Percentiles rank a stretch among this genome's conserved stretches.
phyloP scores from a whole-genome alignment of 2,888 invertebrate genomes.

The Sarcophaga rosellei region DNA sequence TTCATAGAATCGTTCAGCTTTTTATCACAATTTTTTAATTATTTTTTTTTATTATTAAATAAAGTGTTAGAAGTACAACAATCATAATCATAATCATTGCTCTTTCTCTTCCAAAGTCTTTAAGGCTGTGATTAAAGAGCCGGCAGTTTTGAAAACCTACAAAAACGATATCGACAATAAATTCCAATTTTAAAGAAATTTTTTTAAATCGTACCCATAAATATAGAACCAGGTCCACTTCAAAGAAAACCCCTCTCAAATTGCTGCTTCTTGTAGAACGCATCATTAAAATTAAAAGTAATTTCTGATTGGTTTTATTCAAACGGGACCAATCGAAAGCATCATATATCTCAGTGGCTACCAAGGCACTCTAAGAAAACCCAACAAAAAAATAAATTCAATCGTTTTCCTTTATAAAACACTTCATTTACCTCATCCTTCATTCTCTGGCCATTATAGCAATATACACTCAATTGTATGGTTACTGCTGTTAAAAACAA shows the following conservation, averaged over 20 bases:
- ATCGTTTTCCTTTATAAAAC: background rate
- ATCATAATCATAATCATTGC: background rate
- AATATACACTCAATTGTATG: constrained; percentile 54
- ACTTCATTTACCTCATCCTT: background rate
- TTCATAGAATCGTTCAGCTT: too few relatives aligned
- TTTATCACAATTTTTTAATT: too few relatives aligned
- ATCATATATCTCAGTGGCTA: constrained; percentile 30
- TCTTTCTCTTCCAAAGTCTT: constrained; percentile 44
- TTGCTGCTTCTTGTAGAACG: constrained; percentile 21
- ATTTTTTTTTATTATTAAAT: too few relatives aligned
- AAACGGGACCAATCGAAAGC: constrained; percentile 37
- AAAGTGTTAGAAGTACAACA: too few relatives aligned
- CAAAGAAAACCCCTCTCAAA: constrained; percentile 42
- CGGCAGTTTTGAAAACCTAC: constrained; percentile 51
- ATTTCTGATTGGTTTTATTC: background rate
- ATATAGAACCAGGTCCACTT: constrained; percentile 35
- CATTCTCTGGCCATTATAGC: constrained; percentile 50
- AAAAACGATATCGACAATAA: background rate
- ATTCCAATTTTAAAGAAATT: background rate
- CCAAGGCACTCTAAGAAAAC: constrained; percentile 33
- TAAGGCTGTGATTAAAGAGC: constrained; percentile 32
- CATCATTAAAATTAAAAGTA: constrained; percentile 22
- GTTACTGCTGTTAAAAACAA: constrained; percentile 45
- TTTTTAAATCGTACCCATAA: constrained; percentile 35
- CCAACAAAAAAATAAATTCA: too few relatives aligned